These are phyloP conservation scores for Pyrrhosoma nymphula DNA, from an alignment of 2,888 invertebrate genomes.

Conservation along the genomic window DNA sequence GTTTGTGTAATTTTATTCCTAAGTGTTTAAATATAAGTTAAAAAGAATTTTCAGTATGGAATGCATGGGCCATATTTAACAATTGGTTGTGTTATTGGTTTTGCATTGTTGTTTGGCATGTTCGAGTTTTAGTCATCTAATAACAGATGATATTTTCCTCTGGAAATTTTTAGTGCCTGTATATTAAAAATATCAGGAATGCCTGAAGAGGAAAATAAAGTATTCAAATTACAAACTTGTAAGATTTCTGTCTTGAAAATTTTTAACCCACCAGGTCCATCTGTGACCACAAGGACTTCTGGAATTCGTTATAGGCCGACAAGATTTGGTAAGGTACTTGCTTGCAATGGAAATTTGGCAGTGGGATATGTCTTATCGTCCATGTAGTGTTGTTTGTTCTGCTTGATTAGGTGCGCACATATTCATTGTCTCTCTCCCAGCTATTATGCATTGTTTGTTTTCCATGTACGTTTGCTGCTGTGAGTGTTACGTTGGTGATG, in stretches of 20 bases:
- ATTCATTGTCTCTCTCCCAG: not conserved
- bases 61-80: conserved; percentile 25
- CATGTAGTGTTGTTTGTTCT: not conserved
- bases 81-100: conserved; percentile 14
- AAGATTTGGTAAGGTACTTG: conserved; percentile 66
- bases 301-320: conserved; percentile 50
- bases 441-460: not conserved
- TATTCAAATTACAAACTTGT: conserved; percentile 15
- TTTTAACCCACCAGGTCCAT: conserved; percentile 65
- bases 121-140: not conserved
- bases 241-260: conserved; percentile 55
- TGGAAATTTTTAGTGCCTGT: conserved; percentile 30
- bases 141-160: not conserved
- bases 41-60: not conserved
- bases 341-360: conserved; percentile 2
- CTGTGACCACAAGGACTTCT: conserved; percentile 49
- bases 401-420: not conserved
- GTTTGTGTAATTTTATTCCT: not conserved
- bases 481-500: not conserved
- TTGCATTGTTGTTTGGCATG: conserved; percentile 53
- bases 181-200: not conserved
- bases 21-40: not conserved
- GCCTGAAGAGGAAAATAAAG: conserved; percentile 15
- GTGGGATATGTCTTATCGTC: not conserved
- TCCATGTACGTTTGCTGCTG: not conserved